phyloP scores from a whole-genome alignment of 2,888 invertebrate species.

The Cylloceria caligata region DNA sequence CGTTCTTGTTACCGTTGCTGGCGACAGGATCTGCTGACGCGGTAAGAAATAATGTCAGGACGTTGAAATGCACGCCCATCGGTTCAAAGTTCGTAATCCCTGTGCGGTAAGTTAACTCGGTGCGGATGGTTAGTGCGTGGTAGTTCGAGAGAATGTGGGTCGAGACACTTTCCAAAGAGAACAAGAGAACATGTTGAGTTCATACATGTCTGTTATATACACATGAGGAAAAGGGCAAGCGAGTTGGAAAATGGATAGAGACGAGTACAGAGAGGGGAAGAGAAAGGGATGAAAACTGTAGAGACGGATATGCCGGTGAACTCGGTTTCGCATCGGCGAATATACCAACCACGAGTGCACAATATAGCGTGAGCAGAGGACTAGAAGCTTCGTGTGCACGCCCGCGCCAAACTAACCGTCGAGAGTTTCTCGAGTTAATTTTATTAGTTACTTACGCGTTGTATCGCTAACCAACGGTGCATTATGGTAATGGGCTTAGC shows the following conservation, averaged over 20 bases:
- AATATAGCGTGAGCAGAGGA: background rate
- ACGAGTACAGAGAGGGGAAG: background rate
- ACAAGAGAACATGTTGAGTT: slow-evolving; percentile 28
- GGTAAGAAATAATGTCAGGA: slow-evolving; percentile 47
- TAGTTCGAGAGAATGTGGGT: slow-evolving; percentile 4
- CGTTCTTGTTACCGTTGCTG: background rate
- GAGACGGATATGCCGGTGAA: slow-evolving; percentile 21
- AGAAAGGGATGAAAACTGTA: slow-evolving; percentile 16
- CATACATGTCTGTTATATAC: slow-evolving; percentile 12
- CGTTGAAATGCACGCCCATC: slow-evolving; percentile 50
- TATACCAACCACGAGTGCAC: slow-evolving; percentile 14
- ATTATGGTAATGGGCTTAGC: slow-evolving; percentile 75
- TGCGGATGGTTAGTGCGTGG: slow-evolving; percentile 20
- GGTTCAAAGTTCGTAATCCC: slow-evolving; percentile 63
- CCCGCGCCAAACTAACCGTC: slow-evolving; percentile 71
- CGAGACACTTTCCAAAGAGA: slow-evolving; percentile 37
- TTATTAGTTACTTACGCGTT: slow-evolving; percentile 76
- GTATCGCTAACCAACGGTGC: slow-evolving; percentile 76
- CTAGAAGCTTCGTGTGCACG: slow-evolving; percentile 22
- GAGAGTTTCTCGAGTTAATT: slow-evolving; percentile 75
- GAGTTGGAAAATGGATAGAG: slow-evolving; percentile 14
- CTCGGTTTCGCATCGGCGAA: slow-evolving; percentile 38
- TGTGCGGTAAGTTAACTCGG: slow-evolving; percentile 7
- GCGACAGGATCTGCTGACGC: slow-evolving; percentile 25
- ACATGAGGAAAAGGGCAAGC: background rate